phyloP scores from a whole-genome alignment of 2,113 vertebrate species.

The Ptychochromis oligacanthus region DNA sequence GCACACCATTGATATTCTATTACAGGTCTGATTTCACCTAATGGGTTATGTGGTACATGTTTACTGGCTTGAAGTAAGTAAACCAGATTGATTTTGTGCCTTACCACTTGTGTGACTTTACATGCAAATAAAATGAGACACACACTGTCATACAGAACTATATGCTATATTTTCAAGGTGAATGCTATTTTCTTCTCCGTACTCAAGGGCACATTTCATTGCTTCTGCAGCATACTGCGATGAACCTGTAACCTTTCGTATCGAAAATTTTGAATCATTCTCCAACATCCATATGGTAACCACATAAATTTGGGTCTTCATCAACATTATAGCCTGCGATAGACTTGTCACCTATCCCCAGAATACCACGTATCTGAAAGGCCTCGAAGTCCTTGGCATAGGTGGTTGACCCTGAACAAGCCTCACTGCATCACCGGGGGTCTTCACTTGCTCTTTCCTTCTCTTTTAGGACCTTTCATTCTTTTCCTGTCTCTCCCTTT shows the following conservation, averaged over 20 bases:
- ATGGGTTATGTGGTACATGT: constrained; percentile 61
- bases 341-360: constrained; percentile 68
- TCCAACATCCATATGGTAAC: constrained; percentile 75
- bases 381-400: constrained; percentile 74
- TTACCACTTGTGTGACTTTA: constrained; percentile 69
- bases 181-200: constrained; percentile 50
- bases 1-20: constrained; percentile 60
- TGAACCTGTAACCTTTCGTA: constrained; percentile 70
- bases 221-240: constrained; percentile 34
- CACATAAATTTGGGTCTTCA: constrained; percentile 79
- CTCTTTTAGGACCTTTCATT: constrained; percentile 63
- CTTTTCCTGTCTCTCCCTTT: constrained; percentile 62
- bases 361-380: constrained; percentile 65
- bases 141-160: constrained; percentile 41
- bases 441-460: constrained; percentile 60
- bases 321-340: constrained; percentile 75
- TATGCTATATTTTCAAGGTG: constrained; percentile 59
- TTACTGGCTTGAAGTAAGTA: constrained; percentile 61
- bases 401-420: constrained; percentile 74
- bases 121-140: constrained; percentile 73
- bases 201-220: constrained; percentile 62
- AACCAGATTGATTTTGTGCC: constrained; percentile 65
- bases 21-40: constrained; percentile 67
- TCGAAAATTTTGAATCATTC: constrained; percentile 68
- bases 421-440: constrained; percentile 66